Base-by-base conservation (phyloP, 2,113 vertebrate genomes). In the Tilapia sparmanii region DNA sequence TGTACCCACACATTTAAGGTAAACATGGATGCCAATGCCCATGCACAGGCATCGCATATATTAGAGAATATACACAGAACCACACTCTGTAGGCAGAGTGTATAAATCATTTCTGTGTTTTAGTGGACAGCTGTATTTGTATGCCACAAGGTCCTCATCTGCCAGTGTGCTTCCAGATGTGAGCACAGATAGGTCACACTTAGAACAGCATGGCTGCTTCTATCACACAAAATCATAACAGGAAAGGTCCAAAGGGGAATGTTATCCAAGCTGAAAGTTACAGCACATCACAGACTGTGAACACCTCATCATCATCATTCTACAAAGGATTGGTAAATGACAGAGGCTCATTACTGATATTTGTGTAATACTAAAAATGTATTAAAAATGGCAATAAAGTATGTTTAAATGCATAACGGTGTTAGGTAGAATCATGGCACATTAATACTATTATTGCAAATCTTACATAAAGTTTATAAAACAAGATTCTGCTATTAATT, bases 131-230 rank as follows among this genome's bases (percentile, higher is more conserved):
- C 87, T 91, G 91, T 66, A 71, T 87, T 86, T 76, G 80, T 80
- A 82, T 76, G 84, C 90, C 42, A 57, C 55, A 16, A 84, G 59
- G 78, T 91, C 80, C 59, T 86, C 87, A 81, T 86, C 91, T 85
- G 84, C 19, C n/a, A 80, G 85, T 54, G 54, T 12, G 29, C 81
- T 82, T 93, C 95, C 95, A 96, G 94, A 95, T 95, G 95, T 94
- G 92, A 86, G 82, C 78, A 81, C 86, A 87, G 45, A 87, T 87
- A 91, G 85, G 66, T 90, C 90, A 63, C 87, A 87, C 71, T 66
- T 50, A 38, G 81, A 90, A 59, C 71, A 88, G 87, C 91, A 86
- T 47, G 86, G 82, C 66, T 93, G 89, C 89, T 90, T 91, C 88
- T 84, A 86, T 93, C 90, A 22, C 24, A 88, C 85, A 89, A 93